These are phyloP conservation scores for Parazoanthus atlanticus DNA, from an alignment of 92 coral and sea anemone genomes.

Conservation along the genomic window DNA sequence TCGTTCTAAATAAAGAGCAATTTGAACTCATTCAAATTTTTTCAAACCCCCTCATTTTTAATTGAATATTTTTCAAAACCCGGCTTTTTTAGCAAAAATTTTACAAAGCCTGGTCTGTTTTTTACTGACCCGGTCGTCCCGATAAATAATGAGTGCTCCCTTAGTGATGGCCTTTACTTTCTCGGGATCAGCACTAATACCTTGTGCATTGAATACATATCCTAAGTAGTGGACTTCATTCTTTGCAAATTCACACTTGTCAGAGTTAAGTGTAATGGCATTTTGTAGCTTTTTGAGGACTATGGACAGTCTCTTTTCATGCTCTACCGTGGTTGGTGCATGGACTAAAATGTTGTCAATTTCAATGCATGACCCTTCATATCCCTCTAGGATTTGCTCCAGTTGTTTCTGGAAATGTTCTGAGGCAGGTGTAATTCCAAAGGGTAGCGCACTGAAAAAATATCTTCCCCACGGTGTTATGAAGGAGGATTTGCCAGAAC, in stretches of 20 bases:
- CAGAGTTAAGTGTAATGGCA: conserved; percentile 15
- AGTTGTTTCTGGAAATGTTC: conserved; percentile 46
- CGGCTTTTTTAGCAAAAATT: no score
- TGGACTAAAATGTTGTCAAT: conserved; percentile 35
- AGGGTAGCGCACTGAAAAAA: conserved; percentile 19
- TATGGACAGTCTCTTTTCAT: conserved; percentile 13
- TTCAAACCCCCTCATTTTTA: no score
- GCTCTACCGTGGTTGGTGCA: conserved; percentile 9
- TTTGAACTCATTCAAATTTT: no score
- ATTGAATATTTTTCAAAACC: no score
- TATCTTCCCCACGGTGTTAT: conserved; percentile 13
- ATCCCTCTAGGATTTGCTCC: conserved; percentile 26
- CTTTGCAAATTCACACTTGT: conserved; percentile 33
- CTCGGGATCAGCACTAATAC: conserved; percentile 38
- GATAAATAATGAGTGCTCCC: no score
- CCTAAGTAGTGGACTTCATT: conserved; percentile 37
- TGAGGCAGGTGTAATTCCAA: conserved; percentile 37
- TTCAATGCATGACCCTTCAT: conserved; percentile 29
- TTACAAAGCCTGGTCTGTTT: no score
- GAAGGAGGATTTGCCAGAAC: conserved; percentile 34
- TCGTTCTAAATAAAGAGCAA: no score
- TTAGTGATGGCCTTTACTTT: conserved; percentile 19
- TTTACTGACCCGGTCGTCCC: no score
- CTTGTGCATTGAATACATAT: conserved; percentile 25
- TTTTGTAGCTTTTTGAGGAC: conserved; percentile 22